A percentile compares a stretch with the other conserved stretches of the same genome.
phyloP scores from a whole-genome alignment of 2,888 invertebrate species.

The Tanytarsus gracilentus region DNA sequence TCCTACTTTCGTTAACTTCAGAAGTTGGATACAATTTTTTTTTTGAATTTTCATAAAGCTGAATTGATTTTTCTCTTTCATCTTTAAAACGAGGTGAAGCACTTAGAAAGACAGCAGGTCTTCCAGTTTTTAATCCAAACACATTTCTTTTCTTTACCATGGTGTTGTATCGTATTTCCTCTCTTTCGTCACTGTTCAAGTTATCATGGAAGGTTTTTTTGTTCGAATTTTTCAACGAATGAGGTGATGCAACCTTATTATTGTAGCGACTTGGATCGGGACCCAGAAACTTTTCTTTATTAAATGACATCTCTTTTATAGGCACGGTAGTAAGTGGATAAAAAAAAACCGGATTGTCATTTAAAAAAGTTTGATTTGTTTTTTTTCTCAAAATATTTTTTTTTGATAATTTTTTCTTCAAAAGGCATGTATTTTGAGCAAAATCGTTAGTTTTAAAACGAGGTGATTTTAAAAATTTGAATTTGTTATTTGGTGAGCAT shows the following conservation, averaged over 20 bases:
- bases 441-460: too few relatives aligned
- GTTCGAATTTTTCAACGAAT: background rate
- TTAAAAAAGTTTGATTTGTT: background rate
- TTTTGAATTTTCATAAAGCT: slow-evolving; percentile 2
- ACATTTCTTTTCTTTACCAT: slow-evolving; percentile 7
- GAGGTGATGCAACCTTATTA: background rate
- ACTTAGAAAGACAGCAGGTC: slow-evolving; percentile 7
- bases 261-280: slow-evolving; percentile 20
- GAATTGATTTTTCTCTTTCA: background rate
- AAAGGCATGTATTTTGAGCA: too few relatives aligned
- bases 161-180: slow-evolving; percentile 19
- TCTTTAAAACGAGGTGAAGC: slow-evolving; percentile 11
- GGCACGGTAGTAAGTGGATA: slow-evolving; percentile 25
- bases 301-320: background rate
- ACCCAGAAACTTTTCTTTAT: background rate
- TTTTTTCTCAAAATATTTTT: background rate
- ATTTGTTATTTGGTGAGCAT: too few relatives aligned
- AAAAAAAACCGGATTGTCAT: background rate
- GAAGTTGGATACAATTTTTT: background rate
- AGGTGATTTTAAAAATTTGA: slow-evolving; percentile 1
- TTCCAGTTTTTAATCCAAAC: slow-evolving; percentile 11
- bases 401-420: background rate
- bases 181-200: background rate
- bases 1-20: background rate
- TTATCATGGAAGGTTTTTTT: background rate